Conservation (phyloP, 1,140 invertebrate genomes). For the Solen grandis region DNA sequence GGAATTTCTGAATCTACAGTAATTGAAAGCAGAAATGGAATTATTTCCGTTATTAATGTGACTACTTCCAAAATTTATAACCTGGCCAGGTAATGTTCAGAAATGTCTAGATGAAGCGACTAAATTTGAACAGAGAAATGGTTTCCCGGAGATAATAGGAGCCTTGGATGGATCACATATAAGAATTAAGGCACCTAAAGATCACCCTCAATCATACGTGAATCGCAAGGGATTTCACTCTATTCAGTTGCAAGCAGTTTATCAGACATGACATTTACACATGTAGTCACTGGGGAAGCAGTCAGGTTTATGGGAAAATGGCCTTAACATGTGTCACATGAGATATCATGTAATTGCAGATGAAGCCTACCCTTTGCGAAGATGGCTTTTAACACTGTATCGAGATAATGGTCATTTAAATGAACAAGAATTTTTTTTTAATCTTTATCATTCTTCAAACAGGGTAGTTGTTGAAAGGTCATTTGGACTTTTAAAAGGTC, state of each 20-base stretch:
- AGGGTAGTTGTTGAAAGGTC: conserved; percentile 24
- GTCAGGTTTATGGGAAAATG: conserved; percentile 44
- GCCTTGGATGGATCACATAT: conserved; percentile 61
- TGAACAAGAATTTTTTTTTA: conserved; percentile 16
- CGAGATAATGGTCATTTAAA: conserved; percentile 66
- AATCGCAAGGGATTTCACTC: conserved; percentile 75
- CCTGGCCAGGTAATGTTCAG: conserved; percentile 11
- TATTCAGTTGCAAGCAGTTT: conserved; percentile 69
- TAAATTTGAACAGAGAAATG: conserved; percentile 5
- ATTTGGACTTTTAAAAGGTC: conserved; percentile 4
- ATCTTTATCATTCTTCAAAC: conserved; percentile 30
- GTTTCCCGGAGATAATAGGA: conserved; percentile 55
- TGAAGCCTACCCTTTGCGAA: conserved; percentile 72
- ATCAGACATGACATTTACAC: conserved; percentile 57
- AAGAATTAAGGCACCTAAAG: conserved; percentile 57
- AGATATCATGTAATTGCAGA: conserved; percentile 64
- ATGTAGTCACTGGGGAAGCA: conserved; percentile 65
- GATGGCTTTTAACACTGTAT: conserved; percentile 72
- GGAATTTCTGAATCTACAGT: conserved; percentile 23
- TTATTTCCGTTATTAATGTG: conserved; percentile 5
- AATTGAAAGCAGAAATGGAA: not conserved
- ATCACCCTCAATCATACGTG: conserved; percentile 68
- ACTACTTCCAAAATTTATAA: conserved; percentile 21
- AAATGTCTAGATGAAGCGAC: not conserved
- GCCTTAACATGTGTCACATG: conserved; percentile 55